phyloP scores from a whole-genome alignment of 2,888 invertebrate genomes.

The Gymnocheta viridis region DNA sequence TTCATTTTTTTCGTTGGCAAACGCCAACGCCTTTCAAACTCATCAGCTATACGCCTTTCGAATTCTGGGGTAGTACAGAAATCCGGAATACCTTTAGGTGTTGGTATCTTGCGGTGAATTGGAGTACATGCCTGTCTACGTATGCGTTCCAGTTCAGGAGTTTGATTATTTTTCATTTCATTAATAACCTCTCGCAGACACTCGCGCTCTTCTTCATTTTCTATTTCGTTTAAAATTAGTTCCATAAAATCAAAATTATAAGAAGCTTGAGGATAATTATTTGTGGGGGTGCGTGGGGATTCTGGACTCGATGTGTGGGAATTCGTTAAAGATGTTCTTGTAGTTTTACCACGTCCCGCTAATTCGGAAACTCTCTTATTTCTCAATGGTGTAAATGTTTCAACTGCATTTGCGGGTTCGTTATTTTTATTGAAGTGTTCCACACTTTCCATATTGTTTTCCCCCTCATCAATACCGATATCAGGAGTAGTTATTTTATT shows the following conservation, averaged over 20 bases:
- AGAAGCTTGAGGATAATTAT: slow-evolving; percentile 70
- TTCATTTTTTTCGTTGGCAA: slow-evolving; percentile 78
- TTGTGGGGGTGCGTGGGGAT: slow-evolving; percentile 79
- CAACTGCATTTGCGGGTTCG: background rate
- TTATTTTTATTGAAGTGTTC: slow-evolving; percentile 35
- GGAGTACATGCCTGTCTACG: slow-evolving; percentile 79
- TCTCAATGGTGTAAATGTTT: slow-evolving; percentile 76
- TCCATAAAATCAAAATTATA: slow-evolving; percentile 76
- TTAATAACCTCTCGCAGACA: slow-evolving; percentile 78
- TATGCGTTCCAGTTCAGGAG: slow-evolving; percentile 79
- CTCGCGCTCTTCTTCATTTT: slow-evolving; percentile 77
- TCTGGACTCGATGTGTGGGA: slow-evolving; percentile 65
- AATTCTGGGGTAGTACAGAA: slow-evolving; percentile 81
- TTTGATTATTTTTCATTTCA: slow-evolving; percentile 79
- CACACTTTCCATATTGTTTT: slow-evolving; percentile 66
- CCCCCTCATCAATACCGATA: slow-evolving; percentile 70
- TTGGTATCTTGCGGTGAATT: slow-evolving; percentile 75
- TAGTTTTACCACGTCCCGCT: slow-evolving; percentile 71
- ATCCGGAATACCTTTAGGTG: slow-evolving; percentile 78
- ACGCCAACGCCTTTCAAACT: slow-evolving; percentile 80
- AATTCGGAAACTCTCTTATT: slow-evolving; percentile 79
- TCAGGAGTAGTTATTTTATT: slow-evolving; percentile 10
- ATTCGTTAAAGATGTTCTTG: slow-evolving; percentile 53
- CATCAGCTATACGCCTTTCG: slow-evolving; percentile 80
- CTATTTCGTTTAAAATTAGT: slow-evolving; percentile 76